Percentiles rank a stretch among this genome's conserved stretches.
phyloP scores from a whole-genome alignment of 1,140 invertebrate genomes.

The Drosophila gunungcola region DNA sequence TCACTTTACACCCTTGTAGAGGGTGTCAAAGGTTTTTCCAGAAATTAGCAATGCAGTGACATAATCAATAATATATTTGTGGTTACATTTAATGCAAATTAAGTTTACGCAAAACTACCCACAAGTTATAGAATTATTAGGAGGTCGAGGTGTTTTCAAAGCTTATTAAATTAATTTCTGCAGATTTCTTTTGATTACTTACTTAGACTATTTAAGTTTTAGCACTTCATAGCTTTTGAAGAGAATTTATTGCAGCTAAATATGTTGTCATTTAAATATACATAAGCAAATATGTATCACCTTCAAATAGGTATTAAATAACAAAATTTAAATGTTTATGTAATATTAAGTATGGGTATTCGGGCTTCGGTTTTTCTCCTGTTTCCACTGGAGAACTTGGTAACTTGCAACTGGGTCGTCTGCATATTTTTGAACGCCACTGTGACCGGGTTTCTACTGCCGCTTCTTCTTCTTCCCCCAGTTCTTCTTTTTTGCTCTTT shows the following conservation, averaged over 20 bases:
- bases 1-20: constrained; percentile 5
- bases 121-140: too few species aligned
- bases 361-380: neutral
- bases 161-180: too few species aligned
- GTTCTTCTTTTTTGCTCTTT: constrained; percentile 34
- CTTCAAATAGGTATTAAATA: too few species aligned
- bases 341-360: neutral
- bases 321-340: neutral
- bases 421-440: constrained; percentile 28
- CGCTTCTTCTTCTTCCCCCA: constrained; percentile 7
- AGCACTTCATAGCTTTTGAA: too few species aligned
- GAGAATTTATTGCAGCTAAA: too few species aligned
- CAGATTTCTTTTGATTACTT: too few species aligned
- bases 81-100: too few species aligned
- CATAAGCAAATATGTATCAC: too few species aligned
- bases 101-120: too few species aligned
- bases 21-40: neutral
- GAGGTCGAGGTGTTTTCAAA: too few species aligned
- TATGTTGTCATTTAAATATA: too few species aligned
- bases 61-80: neutral
- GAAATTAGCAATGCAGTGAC: neutral
- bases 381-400: constrained; percentile 1
- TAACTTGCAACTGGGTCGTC: constrained; percentile 43
- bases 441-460: constrained; percentile 34
- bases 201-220: too few species aligned